Evolutionary conservation across 2,888 invertebrate species (phyloP).

Genomic region (Frankliniella fusca): DNA sequence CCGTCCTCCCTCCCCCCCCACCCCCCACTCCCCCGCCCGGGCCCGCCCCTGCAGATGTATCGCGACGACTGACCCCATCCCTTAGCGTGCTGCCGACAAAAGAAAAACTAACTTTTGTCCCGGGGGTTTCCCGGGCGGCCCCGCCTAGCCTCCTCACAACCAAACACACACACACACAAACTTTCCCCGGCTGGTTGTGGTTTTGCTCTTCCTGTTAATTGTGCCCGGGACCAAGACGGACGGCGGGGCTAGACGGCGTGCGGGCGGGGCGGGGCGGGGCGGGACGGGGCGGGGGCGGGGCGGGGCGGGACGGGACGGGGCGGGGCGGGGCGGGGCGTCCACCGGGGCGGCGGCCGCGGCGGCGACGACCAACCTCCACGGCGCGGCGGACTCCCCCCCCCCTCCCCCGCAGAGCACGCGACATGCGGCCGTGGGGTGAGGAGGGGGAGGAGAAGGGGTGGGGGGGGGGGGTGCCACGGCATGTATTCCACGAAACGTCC

Average conservation of each 20-base stretch:
- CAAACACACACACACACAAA: conserved; percentile 16
- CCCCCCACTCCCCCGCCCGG: background rate
- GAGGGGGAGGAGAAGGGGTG: background rate
- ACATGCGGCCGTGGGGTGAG: background rate
- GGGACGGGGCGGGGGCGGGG: background rate
- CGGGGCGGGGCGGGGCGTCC: background rate
- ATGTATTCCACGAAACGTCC: background rate
- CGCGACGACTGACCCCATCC: background rate
- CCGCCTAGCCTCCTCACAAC: background rate
- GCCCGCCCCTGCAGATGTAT: no score
- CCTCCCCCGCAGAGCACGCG: background rate
- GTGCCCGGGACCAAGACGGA: background rate
- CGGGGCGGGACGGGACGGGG: background rate
- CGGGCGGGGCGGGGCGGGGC: background rate
- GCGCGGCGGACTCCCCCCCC: background rate
- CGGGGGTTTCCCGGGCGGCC: background rate
- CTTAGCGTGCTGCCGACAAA: background rate
- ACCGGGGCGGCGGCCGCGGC: background rate
- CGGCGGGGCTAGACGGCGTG: background rate
- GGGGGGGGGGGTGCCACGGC: background rate
- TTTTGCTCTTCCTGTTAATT: conserved; percentile 13
- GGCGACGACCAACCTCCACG: background rate
- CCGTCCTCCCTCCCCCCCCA: background rate
- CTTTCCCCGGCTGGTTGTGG: background rate
- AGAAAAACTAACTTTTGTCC: background rate